Base-by-base conservation (phyloP, 2,888 invertebrate genomes). In the Portevinia maculata region DNA sequence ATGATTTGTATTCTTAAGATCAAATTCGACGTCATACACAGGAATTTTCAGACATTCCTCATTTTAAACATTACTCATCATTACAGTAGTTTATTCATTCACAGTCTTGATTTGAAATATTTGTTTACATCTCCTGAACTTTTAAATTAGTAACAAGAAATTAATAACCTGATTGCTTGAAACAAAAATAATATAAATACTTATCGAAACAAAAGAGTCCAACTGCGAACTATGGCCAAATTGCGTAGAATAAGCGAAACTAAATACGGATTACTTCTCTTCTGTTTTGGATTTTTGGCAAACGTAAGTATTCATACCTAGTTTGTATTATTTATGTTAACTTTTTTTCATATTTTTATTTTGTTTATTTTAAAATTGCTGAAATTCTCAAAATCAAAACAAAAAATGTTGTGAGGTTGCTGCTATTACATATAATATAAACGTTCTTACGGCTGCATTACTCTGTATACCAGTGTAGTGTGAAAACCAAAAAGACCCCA, bases 231-330 rank as follows among this genome's bases (percentile, higher is more conserved):
- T 52, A 71, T 30, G 46, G n/a, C 34, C 8, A 44, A 28, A 15
- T 17, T 34, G 44, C 32, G 3, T 19, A 46, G 30, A 6, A 46
- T 46, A 19, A 57, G 41, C 37, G 28, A 59, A 19, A 53, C 44
- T 28, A 64, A 57, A 46, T 64, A 70, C 21, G 75, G 79, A 75
- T 59, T 81, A 81, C 13, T 81, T 37, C 44, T 81, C 9, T 32
- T 75, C 30, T 81, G 37, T 39, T 69, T 59, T 64, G 75, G 79
- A 75, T 46, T 81, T 7, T 44, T 81, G 9, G 52, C 44, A 17
- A 9, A 70, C 32, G 79, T 81, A 75, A 75, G 79, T 81, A 59
- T 3, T 11, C 39, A n/a, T n/a, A n/a, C n/a, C n/a, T n/a, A n/a
- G n/a, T 74, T 57, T 0, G 8, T 13, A 24, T 46, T 21, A n/a